Evolutionary conservation across 2,888 invertebrate genomes (phyloP).

Genomic region (Phaonia tiefii): DNA sequence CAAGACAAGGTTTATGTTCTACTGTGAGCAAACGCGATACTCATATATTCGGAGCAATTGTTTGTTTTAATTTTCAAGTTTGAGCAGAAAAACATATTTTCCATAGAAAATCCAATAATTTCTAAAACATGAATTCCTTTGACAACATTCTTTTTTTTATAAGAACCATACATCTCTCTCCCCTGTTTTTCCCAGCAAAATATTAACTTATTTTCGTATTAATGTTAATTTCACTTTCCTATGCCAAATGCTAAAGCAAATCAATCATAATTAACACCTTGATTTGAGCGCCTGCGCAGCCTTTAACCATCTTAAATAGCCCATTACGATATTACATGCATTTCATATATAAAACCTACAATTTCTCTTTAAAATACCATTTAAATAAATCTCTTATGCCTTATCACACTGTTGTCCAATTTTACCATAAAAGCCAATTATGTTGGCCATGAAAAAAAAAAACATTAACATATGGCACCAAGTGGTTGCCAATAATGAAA

Average conservation of each 20-base stretch:
- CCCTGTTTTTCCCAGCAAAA: too few species aligned
- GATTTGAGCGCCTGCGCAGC: not conserved
- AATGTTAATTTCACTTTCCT: too few species aligned
- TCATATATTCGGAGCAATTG: too few species aligned
- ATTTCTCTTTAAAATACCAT: constrained; percentile 13
- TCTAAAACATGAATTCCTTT: too few species aligned
- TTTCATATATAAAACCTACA: not conserved
- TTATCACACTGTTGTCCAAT: not conserved
- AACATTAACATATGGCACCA: constrained; percentile 49
- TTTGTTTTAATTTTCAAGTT: too few species aligned
- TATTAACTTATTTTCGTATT: too few species aligned
- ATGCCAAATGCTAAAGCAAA: constrained; percentile 14
- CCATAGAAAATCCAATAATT: too few species aligned
- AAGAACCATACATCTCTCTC: too few species aligned
- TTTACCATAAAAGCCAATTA: constrained; percentile 8
- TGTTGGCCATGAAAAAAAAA: constrained; percentile 20
- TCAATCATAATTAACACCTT: constrained; percentile 54
- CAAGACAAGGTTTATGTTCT: too few species aligned
- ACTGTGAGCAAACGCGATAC: too few species aligned
- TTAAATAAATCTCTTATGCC: constrained; percentile 6
- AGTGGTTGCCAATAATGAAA: not conserved
- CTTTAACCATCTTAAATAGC: not conserved
- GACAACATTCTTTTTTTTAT: too few species aligned
- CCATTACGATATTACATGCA: not conserved
- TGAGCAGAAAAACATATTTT: too few species aligned